These are phyloP conservation scores for Ictalurus furcatus DNA, from an alignment of 2,113 vertebrate species.

Conservation along the genomic window DNA sequence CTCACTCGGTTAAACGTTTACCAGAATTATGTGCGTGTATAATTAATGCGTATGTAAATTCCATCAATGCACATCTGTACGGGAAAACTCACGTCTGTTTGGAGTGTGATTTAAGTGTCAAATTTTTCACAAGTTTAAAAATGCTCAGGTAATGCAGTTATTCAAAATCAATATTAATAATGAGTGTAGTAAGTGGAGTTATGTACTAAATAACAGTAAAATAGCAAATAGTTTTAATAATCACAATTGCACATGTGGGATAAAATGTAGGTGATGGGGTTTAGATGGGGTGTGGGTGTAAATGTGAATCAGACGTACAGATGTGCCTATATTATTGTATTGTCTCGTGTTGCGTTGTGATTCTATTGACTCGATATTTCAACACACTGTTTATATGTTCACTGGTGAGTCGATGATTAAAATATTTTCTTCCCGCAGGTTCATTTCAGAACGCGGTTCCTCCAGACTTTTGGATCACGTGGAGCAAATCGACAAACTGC, in stretches of 20 bases:
- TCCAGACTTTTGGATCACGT: conserved; percentile 82
- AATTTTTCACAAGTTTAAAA: neutral
- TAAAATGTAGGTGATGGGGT: neutral
- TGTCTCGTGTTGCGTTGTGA: neutral
- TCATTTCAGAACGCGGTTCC: conserved; percentile 81
- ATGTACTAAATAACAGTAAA: neutral
- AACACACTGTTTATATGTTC: neutral
- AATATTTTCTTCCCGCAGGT: conserved; percentile 65
- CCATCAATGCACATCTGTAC: neutral
- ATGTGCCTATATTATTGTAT: neutral
- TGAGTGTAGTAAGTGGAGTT: neutral
- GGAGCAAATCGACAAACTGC: conserved; percentile 79
- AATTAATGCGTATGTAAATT: neutral
- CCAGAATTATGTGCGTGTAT: neutral
- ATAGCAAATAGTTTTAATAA: neutral
- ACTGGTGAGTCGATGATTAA: neutral
- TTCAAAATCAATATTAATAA: neutral
- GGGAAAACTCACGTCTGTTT: neutral
- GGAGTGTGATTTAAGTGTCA: neutral
- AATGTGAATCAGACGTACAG: neutral
- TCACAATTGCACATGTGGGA: neutral
- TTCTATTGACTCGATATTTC: neutral
- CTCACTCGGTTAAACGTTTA: neutral
- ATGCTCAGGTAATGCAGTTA: neutral
- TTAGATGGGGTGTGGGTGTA: neutral